These are phyloP conservation scores for Bombus difficillimus DNA, from an alignment of 1,140 invertebrate genomes.

Conservation along the genomic window DNA sequence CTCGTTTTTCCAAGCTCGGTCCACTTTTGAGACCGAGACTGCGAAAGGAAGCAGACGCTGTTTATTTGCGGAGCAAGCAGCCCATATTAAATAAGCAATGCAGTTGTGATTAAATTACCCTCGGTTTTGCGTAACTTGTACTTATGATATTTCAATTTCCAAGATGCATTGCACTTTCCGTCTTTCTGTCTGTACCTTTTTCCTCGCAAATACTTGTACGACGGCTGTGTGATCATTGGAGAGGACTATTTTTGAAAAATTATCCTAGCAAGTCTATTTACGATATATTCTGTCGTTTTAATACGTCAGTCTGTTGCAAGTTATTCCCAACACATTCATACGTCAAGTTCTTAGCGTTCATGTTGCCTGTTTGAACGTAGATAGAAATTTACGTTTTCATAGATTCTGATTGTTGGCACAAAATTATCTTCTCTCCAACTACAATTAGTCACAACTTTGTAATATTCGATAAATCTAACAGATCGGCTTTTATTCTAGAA, in stretches of 20 bases:
- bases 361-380: too few species aligned
- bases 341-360: too few species aligned
- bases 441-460: too few species aligned
- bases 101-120: constrained; percentile 1
- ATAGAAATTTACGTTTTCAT: neutral
- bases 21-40: too few species aligned
- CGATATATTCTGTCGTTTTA: neutral
- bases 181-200: neutral
- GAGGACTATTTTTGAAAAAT: neutral
- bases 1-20: neutral
- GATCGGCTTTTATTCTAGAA: too few species aligned
- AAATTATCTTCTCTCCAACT: neutral
- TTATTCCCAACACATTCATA: too few species aligned
- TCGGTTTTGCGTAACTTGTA: neutral
- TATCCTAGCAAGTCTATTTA: too few species aligned
- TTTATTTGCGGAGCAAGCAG: neutral
- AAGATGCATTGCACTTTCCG: neutral
- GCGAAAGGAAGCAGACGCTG: neutral
- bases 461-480: too few species aligned
- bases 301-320: neutral
- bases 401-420: too few species aligned
- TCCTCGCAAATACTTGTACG: neutral
- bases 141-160: constrained; percentile 4
- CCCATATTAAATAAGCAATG: neutral
- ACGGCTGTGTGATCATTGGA: neutral